Percentiles rank a stretch among this genome's conserved stretches.
phyloP scores from a whole-genome alignment of 2,888 invertebrate genomes.

The Nephrotoma flavescens region DNA sequence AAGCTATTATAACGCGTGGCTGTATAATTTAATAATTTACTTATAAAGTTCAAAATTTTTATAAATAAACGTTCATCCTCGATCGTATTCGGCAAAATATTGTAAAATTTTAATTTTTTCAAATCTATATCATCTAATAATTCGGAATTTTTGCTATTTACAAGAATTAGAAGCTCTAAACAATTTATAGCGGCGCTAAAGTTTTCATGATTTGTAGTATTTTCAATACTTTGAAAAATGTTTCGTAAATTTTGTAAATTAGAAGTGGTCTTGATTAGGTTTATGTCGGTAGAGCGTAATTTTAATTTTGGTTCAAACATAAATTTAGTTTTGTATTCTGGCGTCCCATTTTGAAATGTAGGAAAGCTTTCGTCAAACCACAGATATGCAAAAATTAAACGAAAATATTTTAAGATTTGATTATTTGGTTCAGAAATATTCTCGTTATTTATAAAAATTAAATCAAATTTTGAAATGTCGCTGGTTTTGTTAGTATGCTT shows the following conservation, averaged over 20 bases:
- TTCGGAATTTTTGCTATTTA: neutral
- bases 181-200: neutral
- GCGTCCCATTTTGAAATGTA: neutral
- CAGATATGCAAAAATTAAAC: constrained; percentile 13
- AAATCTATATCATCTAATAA: neutral
- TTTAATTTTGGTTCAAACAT: constrained; percentile 18
- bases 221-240: neutral
- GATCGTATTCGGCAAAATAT: neutral
- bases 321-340: constrained; percentile 8
- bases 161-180: neutral
- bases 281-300: constrained; percentile 18
- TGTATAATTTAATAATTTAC: neutral
- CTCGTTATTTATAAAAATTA: constrained; percentile 6
- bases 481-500: constrained; percentile 1
- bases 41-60: neutral
- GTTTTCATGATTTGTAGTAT: neutral
- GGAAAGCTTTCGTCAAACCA: constrained; percentile 11
- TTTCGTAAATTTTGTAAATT: neutral
- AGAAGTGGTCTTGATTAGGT: constrained; percentile 19
- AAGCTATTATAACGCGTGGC: neutral
- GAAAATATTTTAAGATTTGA: constrained; percentile 11
- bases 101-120: neutral
- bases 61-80: neutral
- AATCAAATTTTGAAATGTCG: constrained; percentile 7
- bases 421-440: neutral